These are phyloP conservation scores for Aquatica leii DNA, from an alignment of 2,888 invertebrate species.

Conservation along the genomic window DNA sequence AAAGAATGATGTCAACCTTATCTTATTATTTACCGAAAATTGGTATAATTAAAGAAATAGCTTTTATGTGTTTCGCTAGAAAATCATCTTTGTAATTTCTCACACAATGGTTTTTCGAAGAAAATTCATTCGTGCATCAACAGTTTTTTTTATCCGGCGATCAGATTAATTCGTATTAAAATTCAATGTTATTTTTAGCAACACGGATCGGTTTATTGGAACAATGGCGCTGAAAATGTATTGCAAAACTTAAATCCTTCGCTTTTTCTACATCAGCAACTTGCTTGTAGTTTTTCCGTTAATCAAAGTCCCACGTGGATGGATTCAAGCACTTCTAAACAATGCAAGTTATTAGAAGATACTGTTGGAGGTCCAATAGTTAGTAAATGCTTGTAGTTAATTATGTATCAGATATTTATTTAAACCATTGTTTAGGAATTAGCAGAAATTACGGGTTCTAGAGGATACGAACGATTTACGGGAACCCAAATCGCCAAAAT, in stretches of 20 bases:
- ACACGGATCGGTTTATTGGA: constrained; percentile 98
- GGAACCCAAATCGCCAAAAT: constrained; percentile 94
- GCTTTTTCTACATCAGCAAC: constrained; percentile 83
- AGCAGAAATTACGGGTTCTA: constrained; percentile 83
- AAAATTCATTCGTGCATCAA: no score
- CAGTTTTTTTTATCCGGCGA: no score
- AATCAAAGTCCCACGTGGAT: constrained; percentile 93
- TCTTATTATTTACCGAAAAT: background rate
- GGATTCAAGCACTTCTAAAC: constrained; percentile 84
- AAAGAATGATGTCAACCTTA: background rate
- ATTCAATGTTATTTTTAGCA: constrained; percentile 68
- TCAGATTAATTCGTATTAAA: background rate
- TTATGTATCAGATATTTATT: constrained; percentile 20
- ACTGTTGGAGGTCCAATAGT: constrained; percentile 76
- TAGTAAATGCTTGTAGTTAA: constrained; percentile 36
- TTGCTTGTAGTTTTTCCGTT: constrained; percentile 79
- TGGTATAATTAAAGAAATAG: background rate
- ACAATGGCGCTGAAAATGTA: constrained; percentile 72
- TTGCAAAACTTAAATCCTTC: constrained; percentile 74
- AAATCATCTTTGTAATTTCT: no score
- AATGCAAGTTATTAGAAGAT: constrained; percentile 82
- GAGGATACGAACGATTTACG: constrained; percentile 91
- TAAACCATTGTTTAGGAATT: constrained; percentile 67
- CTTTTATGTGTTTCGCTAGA: background rate
- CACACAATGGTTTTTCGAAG: no score